phyloP scores from a whole-genome alignment of 2,113 vertebrate species.

The Ivindomyrus marchei region DNA sequence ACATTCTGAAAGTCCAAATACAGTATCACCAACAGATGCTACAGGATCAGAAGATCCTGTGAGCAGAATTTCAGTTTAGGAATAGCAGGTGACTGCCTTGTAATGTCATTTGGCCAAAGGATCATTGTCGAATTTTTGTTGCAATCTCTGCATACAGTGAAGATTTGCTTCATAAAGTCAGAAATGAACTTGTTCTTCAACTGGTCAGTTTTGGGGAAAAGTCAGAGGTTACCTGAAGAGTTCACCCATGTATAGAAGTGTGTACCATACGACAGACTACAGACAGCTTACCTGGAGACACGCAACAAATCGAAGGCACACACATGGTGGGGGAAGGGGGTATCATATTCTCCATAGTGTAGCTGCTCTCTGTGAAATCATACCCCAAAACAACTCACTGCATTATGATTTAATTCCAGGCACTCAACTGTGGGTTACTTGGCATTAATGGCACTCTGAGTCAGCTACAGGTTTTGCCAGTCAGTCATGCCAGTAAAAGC shows the following conservation, averaged over 20 bases:
- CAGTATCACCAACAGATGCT: not conserved
- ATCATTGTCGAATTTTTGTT: not conserved
- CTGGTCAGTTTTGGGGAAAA: not conserved
- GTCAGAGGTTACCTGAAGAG: not conserved
- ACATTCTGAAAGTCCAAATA: not conserved
- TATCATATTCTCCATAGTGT: not conserved
- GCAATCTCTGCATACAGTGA: not conserved
- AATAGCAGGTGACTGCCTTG: not conserved
- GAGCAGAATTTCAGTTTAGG: not conserved
- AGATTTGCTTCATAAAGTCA: not conserved
- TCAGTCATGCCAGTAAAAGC: not conserved
- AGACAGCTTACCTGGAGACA: not conserved
- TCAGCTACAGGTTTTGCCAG: not conserved
- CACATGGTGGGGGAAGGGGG: not conserved
- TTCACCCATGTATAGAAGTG: not conserved
- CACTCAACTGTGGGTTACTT: not conserved
- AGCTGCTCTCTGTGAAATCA: not conserved
- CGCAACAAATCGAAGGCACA: not conserved
- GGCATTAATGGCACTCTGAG: not conserved
- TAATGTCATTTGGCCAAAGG: not conserved
- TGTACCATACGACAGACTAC: not conserved
- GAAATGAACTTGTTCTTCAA: not conserved
- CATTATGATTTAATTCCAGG: constrained; percentile 1
- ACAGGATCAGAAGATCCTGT: not conserved
- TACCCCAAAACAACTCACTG: not conserved